Evolutionary conservation across 2,888 invertebrate species (phyloP).

Genomic region (Apeira syringaria): DNA sequence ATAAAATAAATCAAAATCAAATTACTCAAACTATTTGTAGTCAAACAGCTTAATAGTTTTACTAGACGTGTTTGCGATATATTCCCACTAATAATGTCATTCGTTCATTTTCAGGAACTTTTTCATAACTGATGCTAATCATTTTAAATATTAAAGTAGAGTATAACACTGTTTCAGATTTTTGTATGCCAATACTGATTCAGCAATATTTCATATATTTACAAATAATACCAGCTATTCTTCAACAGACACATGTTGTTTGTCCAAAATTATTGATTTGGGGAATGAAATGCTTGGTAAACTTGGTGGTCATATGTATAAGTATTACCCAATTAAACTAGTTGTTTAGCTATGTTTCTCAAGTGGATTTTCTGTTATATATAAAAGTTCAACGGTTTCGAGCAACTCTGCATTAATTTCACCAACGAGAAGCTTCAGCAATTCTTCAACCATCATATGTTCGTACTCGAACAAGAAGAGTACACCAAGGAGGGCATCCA

Average conservation of each 20-base stretch:
- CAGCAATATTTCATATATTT: too few species aligned
- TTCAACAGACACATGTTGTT: too few species aligned
- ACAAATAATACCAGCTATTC: too few species aligned
- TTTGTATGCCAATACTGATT: too few species aligned
- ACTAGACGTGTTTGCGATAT: slow-evolving; percentile 5
- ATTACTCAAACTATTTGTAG: too few species aligned
- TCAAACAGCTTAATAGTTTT: slow-evolving; percentile 5
- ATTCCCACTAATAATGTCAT: neutral
- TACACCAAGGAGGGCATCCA: slow-evolving; percentile 98
- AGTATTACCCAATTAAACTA: too few species aligned
- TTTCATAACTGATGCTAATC: neutral
- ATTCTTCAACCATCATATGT: slow-evolving; percentile 99
- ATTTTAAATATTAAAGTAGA: neutral
- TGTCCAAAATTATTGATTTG: too few species aligned
- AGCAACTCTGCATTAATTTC: slow-evolving; percentile 99
- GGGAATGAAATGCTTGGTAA: too few species aligned
- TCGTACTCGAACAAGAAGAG: slow-evolving; percentile 99
- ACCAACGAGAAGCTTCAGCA: slow-evolving; percentile 99
- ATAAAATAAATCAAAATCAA: too few species aligned
- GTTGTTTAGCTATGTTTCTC: too few species aligned
- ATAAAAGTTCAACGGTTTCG: slow-evolving; percentile 99
- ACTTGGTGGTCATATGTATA: too few species aligned
- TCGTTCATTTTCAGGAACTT: neutral
- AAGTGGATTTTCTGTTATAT: too few species aligned
- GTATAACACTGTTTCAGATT: neutral